Percentiles rank a stretch among this genome's conserved stretches.
phyloP scores from a whole-genome alignment of 2,113 vertebrate species.

The Chunga burmeisteri region DNA sequence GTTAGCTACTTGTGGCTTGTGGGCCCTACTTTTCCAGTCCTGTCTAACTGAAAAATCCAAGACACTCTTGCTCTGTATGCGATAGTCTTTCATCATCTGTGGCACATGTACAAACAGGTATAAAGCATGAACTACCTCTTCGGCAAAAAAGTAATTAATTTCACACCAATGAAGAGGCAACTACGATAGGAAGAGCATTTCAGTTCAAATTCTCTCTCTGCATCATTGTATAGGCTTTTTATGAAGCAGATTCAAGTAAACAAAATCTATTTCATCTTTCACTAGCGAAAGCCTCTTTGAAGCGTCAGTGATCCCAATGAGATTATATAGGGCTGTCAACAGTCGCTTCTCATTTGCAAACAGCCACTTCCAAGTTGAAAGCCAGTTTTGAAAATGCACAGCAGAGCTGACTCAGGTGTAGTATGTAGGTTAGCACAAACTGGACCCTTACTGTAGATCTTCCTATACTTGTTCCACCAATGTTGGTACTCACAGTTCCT shows the following conservation, averaged over 20 bases:
- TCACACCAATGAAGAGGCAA: not conserved
- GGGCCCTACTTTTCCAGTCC: not conserved
- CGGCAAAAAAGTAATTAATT: not conserved
- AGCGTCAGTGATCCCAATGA: not conserved
- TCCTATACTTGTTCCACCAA: not conserved
- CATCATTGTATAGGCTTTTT: not conserved
- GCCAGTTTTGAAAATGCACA: not conserved
- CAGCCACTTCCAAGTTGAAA: not conserved
- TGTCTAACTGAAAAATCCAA: not conserved
- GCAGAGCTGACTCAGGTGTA: not conserved
- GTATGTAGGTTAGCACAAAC: not conserved
- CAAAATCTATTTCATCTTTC: not conserved
- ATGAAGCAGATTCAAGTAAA: not conserved
- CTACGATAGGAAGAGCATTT: not conserved
- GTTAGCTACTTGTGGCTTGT: not conserved
- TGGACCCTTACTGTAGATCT: not conserved
- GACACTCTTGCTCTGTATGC: not conserved
- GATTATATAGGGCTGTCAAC: not conserved
- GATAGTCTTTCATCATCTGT: not conserved
- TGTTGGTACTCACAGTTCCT: not conserved
- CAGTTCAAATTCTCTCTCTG: not conserved
- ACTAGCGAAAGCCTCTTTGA: slow-evolving; percentile 24
- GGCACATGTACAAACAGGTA: not conserved
- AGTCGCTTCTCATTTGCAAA: not conserved
- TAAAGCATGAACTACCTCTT: not conserved